These are phyloP conservation scores for Erinaceus europaeus DNA, from an alignment of 2,113 vertebrate species.

Conservation along the genomic window DNA sequence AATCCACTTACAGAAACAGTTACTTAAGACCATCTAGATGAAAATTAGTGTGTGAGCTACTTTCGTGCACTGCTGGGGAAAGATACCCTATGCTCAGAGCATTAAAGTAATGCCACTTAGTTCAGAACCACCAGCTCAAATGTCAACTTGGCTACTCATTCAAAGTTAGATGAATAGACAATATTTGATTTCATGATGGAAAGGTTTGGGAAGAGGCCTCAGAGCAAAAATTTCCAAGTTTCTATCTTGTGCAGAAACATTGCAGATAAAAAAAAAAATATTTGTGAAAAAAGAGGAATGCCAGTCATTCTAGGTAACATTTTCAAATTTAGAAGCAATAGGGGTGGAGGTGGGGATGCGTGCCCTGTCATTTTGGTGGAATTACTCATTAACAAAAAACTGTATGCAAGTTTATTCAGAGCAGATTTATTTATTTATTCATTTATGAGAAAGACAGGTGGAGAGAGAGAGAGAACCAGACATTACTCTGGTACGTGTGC, in stretches of 20 bases:
- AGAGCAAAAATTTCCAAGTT: conserved; percentile 30
- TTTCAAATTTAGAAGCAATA: background rate
- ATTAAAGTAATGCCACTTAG: background rate
- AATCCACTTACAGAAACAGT: conserved; percentile 23
- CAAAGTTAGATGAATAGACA: conserved; percentile 29
- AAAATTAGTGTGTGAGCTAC: background rate
- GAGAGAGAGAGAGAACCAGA: no score
- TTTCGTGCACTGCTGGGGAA: background rate
- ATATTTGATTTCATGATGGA: conserved; percentile 25
- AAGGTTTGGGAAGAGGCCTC: conserved; percentile 18
- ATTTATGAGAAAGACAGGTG: no score
- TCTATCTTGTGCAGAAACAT: background rate
- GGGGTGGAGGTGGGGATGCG: background rate
- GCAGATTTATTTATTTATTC: no score
- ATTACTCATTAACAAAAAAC: background rate
- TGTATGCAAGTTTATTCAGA: background rate
- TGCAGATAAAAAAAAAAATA: background rate
- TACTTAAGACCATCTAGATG: conserved; percentile 49
- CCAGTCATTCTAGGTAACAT: background rate
- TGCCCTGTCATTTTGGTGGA: background rate
- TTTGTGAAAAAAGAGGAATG: background rate
- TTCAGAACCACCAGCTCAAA: background rate
- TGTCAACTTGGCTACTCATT: conserved; percentile 29
- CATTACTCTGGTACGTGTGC: no score
- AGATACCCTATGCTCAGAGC: conserved; percentile 21